A percentile compares a stretch with the other conserved stretches of the same genome.
These are phyloP conservation scores for Penaeus indicus DNA, from an alignment of 1,140 invertebrate genomes.

Conservation along the genomic window DNA sequence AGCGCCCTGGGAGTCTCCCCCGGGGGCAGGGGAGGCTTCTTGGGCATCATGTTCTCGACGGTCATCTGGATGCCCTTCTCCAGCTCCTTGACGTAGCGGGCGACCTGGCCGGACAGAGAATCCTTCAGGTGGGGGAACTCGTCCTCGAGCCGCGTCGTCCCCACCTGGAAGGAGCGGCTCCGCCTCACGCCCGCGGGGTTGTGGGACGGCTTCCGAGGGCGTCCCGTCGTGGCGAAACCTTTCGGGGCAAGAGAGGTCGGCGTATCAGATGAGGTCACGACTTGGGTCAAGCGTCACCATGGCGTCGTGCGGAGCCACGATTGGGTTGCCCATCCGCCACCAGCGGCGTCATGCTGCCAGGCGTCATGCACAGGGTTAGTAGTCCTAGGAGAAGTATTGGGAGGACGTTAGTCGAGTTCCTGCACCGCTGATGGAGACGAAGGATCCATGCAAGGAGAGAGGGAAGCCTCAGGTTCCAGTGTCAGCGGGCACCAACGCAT, in stretches of 20 bases:
- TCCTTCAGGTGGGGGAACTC: slow-evolving; percentile 14
- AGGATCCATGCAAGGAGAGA: too few relatives aligned
- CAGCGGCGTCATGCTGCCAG: slow-evolving; percentile 9
- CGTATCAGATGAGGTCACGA: slow-evolving; percentile 5
- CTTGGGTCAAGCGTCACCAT: background rate
- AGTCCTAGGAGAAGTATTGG: too few relatives aligned
- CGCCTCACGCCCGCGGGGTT: slow-evolving; percentile 59
- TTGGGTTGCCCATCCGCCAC: background rate
- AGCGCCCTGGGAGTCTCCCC: slow-evolving; percentile 18
- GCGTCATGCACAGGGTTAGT: background rate
- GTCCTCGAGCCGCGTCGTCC: slow-evolving; percentile 33
- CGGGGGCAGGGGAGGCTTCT: slow-evolving; percentile 8
- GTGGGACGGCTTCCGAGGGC: slow-evolving; percentile 42
- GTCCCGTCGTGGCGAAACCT: slow-evolving; percentile 65
- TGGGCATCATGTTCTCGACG: slow-evolving; percentile 62
- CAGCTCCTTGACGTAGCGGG: slow-evolving; percentile 63
- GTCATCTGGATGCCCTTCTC: slow-evolving; percentile 65
- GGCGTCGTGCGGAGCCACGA: background rate
- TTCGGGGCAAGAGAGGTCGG: slow-evolving; percentile 9
- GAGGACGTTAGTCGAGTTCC: too few relatives aligned
- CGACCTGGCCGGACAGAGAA: slow-evolving; percentile 58
- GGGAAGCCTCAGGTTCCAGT: too few relatives aligned
- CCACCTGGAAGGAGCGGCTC: slow-evolving; percentile 64
- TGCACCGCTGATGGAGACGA: too few relatives aligned
- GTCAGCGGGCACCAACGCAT: too few relatives aligned